Conservation (phyloP, 2,113 vertebrate genomes). For the Podocnemis expansa region DNA sequence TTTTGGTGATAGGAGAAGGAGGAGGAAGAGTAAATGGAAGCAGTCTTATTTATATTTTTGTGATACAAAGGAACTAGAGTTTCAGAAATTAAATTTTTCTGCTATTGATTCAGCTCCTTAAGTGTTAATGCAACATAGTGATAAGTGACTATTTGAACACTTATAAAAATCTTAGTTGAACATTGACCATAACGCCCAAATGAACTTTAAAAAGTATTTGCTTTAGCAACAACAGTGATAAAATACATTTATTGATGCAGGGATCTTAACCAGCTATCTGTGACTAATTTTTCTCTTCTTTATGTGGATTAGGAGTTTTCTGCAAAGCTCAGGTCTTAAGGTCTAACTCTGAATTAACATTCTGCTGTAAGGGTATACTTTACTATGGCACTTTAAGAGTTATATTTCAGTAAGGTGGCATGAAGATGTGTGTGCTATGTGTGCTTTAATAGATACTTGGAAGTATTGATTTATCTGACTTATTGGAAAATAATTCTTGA, state of each 20-base stretch:
- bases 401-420: not conserved
- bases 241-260: not conserved
- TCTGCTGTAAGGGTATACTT: not conserved
- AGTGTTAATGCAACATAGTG: not conserved
- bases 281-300: not conserved
- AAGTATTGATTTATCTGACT: not conserved
- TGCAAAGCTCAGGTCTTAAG: not conserved
- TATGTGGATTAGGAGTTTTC: not conserved
- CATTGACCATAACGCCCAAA: conserved; percentile 13
- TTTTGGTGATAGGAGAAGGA: too few species aligned
- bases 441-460: not conserved
- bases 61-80: not conserved
- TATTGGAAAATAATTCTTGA: not conserved
- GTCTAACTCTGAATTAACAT: not conserved
- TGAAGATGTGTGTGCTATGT: not conserved
- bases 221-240: not conserved
- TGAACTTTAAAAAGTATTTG: not conserved
- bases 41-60: not conserved
- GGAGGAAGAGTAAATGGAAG: not conserved
- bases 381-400: not conserved
- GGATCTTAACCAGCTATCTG: not conserved
- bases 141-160: not conserved
- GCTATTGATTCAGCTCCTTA: not conserved
- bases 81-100: not conserved
- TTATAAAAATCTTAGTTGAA: not conserved